Evolutionary conservation across 1,140 invertebrate species (phyloP), one percentile per base, ranked within the genome.

Genomic region (Samia ricini): DNA sequence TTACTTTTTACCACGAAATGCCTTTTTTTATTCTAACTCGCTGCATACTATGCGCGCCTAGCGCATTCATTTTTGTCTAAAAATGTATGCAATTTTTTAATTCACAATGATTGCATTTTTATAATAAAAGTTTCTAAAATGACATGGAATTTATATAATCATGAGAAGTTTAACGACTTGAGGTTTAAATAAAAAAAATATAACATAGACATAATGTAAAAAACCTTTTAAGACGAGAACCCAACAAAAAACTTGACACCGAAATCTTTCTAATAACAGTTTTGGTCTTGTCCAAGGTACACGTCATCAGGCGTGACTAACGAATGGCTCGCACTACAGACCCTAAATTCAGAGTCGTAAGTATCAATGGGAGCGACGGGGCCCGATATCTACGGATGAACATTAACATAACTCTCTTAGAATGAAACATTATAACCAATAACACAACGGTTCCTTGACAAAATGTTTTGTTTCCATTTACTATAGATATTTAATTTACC

Each of bases 241-340:
- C 71, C 61, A 72, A 70, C 36, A 80, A 70, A 71, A 71, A 66
- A 20, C 60, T 61, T 63, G 58, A 75, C 64, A 62, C 71, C 69
- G 62, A 72, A 74, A 71, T 78, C 69, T 77, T 87, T 88, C 82
- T 90, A 90, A 90, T 90, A 86, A 90, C 72, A 83, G 79, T 90
- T 90, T 90, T 90, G 84, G 87, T 90, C 77, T 89, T 90, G 87
- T 90, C 87, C 85, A 90, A 90, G 87, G 88, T 88, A 90, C 85
- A 90, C 85, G 85, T 90, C 88, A 90, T 73, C 85, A 78, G 83
- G 83, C 88, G 88, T 88, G 84, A 88, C 84, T 82, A 90, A 89
- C 85, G 87, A 90, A 88, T 90, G 88, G 88, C 85, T 90, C 85
- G 88, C 85, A 83, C 88, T 90, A 83, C 88, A 90, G 83, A 90